Base-by-base conservation (phyloP, 2,797 vertebrate species). In the Argya squamiceps region DNA sequence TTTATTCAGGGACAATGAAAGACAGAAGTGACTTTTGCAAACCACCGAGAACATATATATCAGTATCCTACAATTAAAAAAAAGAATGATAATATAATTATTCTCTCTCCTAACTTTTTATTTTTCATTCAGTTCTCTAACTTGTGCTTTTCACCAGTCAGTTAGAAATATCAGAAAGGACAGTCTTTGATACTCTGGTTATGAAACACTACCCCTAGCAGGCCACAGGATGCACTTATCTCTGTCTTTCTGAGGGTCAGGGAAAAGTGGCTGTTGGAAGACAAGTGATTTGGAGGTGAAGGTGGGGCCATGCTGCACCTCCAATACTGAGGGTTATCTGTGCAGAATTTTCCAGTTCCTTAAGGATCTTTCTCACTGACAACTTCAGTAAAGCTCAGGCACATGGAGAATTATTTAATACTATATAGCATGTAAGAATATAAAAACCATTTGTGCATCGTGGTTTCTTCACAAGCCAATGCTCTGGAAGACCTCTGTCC, bases 1-100 rank as follows among this genome's bases (percentile, higher is more conserved):
- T 96, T 98, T 96, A 93, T 96, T 86, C 86, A 93, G 81, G 69
- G 78, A 91, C 67, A 71, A 32, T 75, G 23, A 41, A 64, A 85
- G 36, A 49, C 60, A 84, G 71, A 93, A 21, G 6, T 80, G 21
- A 75, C 46, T 58, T 81, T 36, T n/a, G 32, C 21, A 89, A 88
- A 85, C 32, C 29, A 29, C 14, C 50, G 32, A 86, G 43, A 94
- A 84, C 16, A 53, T 49, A 39, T 34, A 14, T 55, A 41, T 63
- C 24, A 39, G 27, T 81, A 81, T 88, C 26, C 32, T 55, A 26
- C 12, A 49, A 30, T 32, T 17, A 8, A 36, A 50, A 62, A 65
- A 50, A 36, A 47, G 52, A 44, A 23, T 24, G 4, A 13, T 15
- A 83, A 75, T 49, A 26, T 82, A 93, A 91, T 94, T 89, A 11